Percentiles rank a stretch among this genome's conserved stretches.
These are phyloP conservation scores for Sarcophaga bullata DNA, from an alignment of 1,140 invertebrate species.

Conservation along the genomic window DNA sequence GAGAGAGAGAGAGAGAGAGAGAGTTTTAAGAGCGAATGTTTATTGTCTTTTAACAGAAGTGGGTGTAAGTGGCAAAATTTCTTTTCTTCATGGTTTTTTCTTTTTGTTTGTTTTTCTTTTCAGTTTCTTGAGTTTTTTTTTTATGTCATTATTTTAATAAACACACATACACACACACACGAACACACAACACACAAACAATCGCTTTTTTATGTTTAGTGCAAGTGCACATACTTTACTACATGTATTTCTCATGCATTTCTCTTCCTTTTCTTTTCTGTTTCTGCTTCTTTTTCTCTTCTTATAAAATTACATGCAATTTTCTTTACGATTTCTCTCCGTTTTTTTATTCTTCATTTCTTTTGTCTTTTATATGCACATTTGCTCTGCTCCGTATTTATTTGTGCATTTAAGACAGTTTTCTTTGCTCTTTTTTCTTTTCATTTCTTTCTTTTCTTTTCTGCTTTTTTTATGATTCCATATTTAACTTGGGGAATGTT, in stretches of 20 bases:
- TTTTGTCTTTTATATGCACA: no score
- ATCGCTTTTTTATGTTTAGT: no score
- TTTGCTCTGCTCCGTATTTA: no score
- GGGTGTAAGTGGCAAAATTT: background rate
- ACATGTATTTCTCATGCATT: no score
- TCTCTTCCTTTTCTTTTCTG: background rate
- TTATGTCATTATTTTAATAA: background rate
- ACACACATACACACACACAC: background rate
- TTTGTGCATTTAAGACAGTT: no score
- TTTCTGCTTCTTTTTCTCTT: background rate
- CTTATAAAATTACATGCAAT: background rate
- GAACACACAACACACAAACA: no score
- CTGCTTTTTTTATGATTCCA: background rate
- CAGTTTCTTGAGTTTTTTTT: background rate
- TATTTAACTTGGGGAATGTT: background rate
- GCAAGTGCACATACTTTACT: no score
- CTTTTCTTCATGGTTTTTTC: no score
- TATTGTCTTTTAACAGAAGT: conserved; percentile 17
- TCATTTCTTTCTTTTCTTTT: background rate
- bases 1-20: background rate
- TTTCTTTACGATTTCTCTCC: background rate
- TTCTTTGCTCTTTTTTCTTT: no score
- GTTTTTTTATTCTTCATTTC: background rate
- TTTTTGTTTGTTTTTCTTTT: background rate
- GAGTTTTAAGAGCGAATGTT: background rate